Conservation (phyloP, 2,888 invertebrate species). For the Abrostola tripartita region DNA sequence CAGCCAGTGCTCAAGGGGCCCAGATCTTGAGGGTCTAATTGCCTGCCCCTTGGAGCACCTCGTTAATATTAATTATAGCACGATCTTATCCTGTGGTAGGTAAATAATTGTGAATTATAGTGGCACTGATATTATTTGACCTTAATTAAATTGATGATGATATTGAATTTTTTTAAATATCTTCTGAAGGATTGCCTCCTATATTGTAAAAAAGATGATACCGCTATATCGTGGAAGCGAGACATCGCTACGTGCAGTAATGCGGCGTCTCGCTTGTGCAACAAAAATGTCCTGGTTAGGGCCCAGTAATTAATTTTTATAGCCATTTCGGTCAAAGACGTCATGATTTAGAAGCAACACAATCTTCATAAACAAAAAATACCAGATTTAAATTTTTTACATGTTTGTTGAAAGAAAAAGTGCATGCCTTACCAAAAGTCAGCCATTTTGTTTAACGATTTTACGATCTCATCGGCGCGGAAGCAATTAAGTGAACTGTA, state of each 20-base stretch:
- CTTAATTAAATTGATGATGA: neutral
- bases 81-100: conserved; percentile 32
- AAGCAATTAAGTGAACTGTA: conserved; percentile 78
- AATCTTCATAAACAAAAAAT: no score
- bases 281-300: no score
- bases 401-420: conserved; percentile 46
- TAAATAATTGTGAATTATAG: conserved; percentile 15
- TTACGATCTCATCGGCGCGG: conserved; percentile 68
- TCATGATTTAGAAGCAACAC: no score
- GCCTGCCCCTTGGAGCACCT: conserved; percentile 51
- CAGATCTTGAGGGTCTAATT: conserved; percentile 65
- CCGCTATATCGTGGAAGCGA: no score
- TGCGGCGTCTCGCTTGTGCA: no score
- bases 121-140: neutral
- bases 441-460: conserved; percentile 47
- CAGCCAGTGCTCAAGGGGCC: conserved; percentile 48
- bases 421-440: conserved; percentile 36
- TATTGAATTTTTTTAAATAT: neutral
- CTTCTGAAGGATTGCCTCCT: no score
- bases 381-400: conserved; percentile 8
- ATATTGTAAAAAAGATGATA: no score
- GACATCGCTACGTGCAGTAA: no score
- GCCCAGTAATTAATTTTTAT: no score
- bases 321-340: no score
- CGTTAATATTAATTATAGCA: conserved; percentile 65